Conservation (phyloP, 2,888 invertebrate genomes). For the Ischnura elegans region DNA sequence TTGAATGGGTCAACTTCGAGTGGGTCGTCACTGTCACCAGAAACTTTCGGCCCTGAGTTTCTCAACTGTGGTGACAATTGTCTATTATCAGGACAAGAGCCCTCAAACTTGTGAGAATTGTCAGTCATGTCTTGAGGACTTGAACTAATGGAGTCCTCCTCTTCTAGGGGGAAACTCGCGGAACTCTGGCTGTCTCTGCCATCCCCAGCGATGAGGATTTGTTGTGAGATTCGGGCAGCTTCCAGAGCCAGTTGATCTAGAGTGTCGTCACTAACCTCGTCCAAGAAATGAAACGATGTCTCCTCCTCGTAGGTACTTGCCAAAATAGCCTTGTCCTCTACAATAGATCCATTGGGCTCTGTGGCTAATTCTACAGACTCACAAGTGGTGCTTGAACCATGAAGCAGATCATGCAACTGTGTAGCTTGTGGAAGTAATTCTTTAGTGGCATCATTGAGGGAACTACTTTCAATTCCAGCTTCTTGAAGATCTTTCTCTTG, state of each 20-base stretch:
- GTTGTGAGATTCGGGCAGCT: constrained; percentile 42
- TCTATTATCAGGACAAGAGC: constrained; percentile 16
- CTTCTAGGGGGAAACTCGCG: constrained; percentile 40
- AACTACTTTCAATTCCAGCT: neutral
- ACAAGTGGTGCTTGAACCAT: neutral
- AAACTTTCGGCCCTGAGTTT: neutral
- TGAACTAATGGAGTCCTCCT: constrained; percentile 28
- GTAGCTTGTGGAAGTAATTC: neutral
- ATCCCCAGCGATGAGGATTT: constrained; percentile 35
- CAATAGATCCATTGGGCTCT: neutral
- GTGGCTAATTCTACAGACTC: neutral
- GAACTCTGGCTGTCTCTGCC: constrained; percentile 44
- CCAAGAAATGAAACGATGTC: neutral
- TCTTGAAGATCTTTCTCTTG: constrained; percentile 56
- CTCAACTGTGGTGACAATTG: neutral
- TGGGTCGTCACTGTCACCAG: neutral
- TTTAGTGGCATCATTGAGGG: neutral
- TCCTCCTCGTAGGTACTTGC: neutral
- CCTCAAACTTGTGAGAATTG: constrained; percentile 48
- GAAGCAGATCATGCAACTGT: neutral
- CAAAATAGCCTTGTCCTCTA: neutral
- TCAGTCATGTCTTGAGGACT: constrained; percentile 60
- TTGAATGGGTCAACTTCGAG: constrained; percentile 48
- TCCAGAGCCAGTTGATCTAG: constrained; percentile 34
- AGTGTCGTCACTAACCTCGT: constrained; percentile 16